Evolutionary conservation across 2,113 vertebrate species (phyloP), one percentile per base, ranked within the genome.

Genomic region (Psephotus haematonotus): DNA sequence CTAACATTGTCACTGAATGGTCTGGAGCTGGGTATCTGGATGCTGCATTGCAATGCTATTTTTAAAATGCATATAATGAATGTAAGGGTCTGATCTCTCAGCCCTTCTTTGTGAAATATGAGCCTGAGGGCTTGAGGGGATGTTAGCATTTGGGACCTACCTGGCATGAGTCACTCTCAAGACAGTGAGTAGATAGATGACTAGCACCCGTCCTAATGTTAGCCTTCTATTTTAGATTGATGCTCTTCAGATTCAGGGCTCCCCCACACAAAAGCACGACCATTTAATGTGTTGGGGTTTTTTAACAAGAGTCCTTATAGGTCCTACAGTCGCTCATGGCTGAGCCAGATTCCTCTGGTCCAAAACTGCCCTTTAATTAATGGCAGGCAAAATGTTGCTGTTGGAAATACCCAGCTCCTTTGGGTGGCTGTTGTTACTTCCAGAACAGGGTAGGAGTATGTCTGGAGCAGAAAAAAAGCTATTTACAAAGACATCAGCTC

Each of bases 141-240:
- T n/a, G 43, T 52, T 50, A 63, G 64, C 39, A 63, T 76, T 79
- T 79, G 57, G 69, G 90, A 92, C 90, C 92, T 68, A 93, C 93
- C 79, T 90, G 86, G 60, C 2, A 14, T 84, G 92, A 94, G 92
- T 93, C 93, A 95, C 83, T 41, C 77, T 74, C 69, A 86, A 95
- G 88, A 75, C 50, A 75, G 57, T 6, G 14, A 92, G 90, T 84
- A 84, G 83, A 87, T 84, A 84, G 83, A 87, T 94, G 92, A 92
- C 92, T 93, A 86, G 95, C 76, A 17, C 81, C 76, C 2, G 0
- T 90, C 93, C 83, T 92, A 92, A 92, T 76, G 86, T 84, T 86
- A 86, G 76, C 71, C 86, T 92, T 92, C 95, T 96, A 84, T 95
- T 96, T 96, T 94, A 74, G 81, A 84, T 64, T 60, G 85, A 17